Percentiles rank a stretch among this genome's conserved stretches.
Conservation (phyloP, 2,888 invertebrate species). For the Lathronympha strigana region DNA sequence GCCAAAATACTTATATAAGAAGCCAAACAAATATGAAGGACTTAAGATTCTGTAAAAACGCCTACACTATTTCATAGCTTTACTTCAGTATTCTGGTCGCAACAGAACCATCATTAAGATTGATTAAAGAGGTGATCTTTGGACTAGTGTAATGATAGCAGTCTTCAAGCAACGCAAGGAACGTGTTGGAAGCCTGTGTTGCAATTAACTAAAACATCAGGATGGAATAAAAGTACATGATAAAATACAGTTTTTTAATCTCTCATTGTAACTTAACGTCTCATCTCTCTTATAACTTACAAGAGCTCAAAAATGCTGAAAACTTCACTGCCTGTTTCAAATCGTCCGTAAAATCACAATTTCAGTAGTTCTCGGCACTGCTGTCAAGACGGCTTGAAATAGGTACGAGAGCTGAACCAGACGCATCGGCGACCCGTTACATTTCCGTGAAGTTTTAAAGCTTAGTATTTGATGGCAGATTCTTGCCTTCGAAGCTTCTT, state of each 20-base stretch:
- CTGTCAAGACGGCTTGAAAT: conserved; percentile 22
- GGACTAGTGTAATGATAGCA: conserved; percentile 7
- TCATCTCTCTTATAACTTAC: no score
- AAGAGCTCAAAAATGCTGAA: conserved; percentile 29
- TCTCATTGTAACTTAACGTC: no score
- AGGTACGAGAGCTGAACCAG: conserved; percentile 36
- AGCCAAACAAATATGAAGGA: conserved; percentile 8
- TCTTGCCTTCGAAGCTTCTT: conserved; percentile 46
- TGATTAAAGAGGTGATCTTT: conserved; percentile 21
- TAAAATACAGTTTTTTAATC: no score
- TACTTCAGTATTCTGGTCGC: conserved; percentile 30
- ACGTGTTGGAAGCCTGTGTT: no score
- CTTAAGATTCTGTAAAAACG: conserved; percentile 37
- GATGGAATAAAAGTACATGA: no score
- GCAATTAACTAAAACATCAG: no score
- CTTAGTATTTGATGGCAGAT: conserved; percentile 42
- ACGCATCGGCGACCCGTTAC: conserved; percentile 50
- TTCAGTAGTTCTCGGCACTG: conserved; percentile 10
- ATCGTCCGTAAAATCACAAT: conserved; percentile 35
- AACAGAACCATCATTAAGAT: conserved; percentile 28
- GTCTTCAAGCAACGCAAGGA: no score
- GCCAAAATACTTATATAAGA: conserved; percentile 10
- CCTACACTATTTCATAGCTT: conserved; percentile 34
- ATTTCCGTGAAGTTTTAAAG: conserved; percentile 44
- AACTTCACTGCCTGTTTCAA: conserved; percentile 23